phyloP scores from a whole-genome alignment of 1,140 invertebrate species.

The Sipha flava region DNA sequence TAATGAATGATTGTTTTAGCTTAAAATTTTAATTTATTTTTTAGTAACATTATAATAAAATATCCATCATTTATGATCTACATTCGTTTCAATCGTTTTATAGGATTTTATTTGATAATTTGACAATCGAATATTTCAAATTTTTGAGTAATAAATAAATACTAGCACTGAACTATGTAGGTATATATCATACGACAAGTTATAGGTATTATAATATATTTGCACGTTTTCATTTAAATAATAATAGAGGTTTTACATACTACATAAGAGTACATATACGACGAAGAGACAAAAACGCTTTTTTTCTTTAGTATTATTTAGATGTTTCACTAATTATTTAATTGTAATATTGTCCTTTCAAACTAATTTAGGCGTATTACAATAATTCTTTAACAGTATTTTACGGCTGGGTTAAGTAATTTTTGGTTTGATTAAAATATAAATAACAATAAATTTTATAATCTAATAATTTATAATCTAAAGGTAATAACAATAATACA shows the following conservation, averaged over 20 bases:
- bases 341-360: not conserved
- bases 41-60: not conserved
- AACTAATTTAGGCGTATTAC: not conserved
- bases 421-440: not conserved
- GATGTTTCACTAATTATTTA: not conserved
- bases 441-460: constrained; percentile 18
- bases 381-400: not conserved
- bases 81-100: too few species aligned
- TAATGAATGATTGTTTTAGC: too few species aligned
- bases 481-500: constrained; percentile 21
- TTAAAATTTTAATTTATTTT: not conserved
- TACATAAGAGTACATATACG: not conserved
- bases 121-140: too few species aligned
- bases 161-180: too few species aligned
- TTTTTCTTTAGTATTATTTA: not conserved
- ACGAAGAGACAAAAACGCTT: not conserved
- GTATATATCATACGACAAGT: not conserved
- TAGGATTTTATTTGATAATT: too few species aligned
- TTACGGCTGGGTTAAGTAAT: not conserved
- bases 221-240: not conserved
- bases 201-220: not conserved
- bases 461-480: constrained; percentile 16
- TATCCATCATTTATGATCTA: not conserved
- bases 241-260: too few species aligned
- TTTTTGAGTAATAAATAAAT: not conserved